Evolutionary conservation across 2,888 invertebrate genomes (phyloP), one percentile per base, ranked within the genome.

Genomic region (Dorcus parallelipipedus): DNA sequence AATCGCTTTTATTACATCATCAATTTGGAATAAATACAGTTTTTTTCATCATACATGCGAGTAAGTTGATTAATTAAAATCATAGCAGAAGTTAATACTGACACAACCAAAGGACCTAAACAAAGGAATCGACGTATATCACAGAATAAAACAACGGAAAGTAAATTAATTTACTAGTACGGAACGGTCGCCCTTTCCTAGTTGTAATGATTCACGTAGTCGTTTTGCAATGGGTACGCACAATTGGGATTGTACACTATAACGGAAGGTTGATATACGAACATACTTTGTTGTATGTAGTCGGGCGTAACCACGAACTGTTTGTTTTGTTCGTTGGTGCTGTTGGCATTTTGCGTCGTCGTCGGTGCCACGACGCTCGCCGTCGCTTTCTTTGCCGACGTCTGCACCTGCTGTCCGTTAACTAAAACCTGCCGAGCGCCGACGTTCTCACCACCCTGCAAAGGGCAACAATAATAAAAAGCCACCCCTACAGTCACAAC

Each of bases 241-340:
- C 76, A 77, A 69, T 78, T 78, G 60, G 78, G 78, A 72, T 78
- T 78, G 69, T 76, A 78, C 64, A 78, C 78, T 60, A 78, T 78
- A 68, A 78, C 78, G 65, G 78, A 78, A 69, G 77, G 76, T 71
- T 77, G 77, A 69, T 75, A 77, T 68, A 77, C 67, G 61, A 78
- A 86, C 89, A 86, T 83, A 93, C 95, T 94, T 85, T 95, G 94
- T 76, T 95, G 94, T 68, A 95, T 93, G 74, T 95, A 95, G 79
- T 94, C 93, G 54, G 93, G 91, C 9, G 95, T 95, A 61, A 95
- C 84, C 67, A 93, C 89, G 80, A 95, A 95, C 79, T 91, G 86
- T 60, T 76, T 69, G 60, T 77, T 76, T 53, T 48, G 73, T 66
- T 76, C 76, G 66, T 79, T 73, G 17, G 76, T 76, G 65, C 76